Evolutionary conservation across 2,113 vertebrate species (phyloP), one percentile per base, ranked within the genome.

Genomic region (Nansenia antarctica): DNA sequence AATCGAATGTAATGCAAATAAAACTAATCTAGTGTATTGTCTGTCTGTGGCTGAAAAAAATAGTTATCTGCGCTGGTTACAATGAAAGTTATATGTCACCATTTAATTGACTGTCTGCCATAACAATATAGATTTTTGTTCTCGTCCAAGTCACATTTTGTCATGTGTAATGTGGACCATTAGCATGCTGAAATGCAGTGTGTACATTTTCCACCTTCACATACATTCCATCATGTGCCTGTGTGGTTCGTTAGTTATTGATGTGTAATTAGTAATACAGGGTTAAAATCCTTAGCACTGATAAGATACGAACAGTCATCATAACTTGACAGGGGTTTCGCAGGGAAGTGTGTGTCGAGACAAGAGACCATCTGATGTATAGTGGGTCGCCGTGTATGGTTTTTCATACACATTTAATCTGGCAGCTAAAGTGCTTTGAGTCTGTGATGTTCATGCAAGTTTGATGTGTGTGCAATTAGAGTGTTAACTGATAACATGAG

Each of bases 1-100:
- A 66, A 81, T 73, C 35, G 75, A 74, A 82, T 35, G 62, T 81
- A 83, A 86, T 72, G 77, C n/a, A 64, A 77, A 18, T 26, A 84
- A 77, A 37, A 66, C 4, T 18, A 34, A 42, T 61, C 20, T 73
- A 18, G 70, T 76, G 70, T 83, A 76, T 59, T 69, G 30, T 49
- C 53, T 69, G 69, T 64, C 34, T 32, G 12, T 24, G n/a, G 65
- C 66, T 47, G 15, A 30, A 6, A 20, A 1, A n/a, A 37, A 55
- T 65, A 22, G 37, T 74, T 65, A 64, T 76, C 52, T 69, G 72
- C 27, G 5, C 29, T 63, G 39, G 67, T 58, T 60, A 55, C 47
- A 58, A 39, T 72, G 42, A 47, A 22, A 39, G 42, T 26, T 62
- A 65, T 75, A 58, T 72, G 35, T 83, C 70, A 73, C 34, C 20